Conservation (phyloP, 2,888 invertebrate species). For the Epinotia brunnichana region DNA sequence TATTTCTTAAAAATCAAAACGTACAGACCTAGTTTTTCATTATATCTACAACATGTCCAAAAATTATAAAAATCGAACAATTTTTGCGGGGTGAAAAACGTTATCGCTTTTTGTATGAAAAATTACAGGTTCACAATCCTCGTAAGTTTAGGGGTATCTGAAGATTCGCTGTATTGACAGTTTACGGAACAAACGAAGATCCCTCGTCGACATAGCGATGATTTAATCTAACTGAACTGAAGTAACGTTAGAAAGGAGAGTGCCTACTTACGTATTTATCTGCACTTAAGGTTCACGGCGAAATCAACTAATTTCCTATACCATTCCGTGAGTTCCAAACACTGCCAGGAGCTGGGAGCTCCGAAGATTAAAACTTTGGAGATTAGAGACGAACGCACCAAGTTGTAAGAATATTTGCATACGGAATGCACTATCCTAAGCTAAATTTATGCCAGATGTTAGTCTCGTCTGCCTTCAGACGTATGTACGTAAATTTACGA, state of each 20-base stretch:
- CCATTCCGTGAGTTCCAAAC: neutral
- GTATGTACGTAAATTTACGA: conserved; percentile 10
- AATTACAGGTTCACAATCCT: too few relatives aligned
- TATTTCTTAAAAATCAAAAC: too few relatives aligned
- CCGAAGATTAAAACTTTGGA: conserved; percentile 30
- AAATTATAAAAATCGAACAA: too few relatives aligned
- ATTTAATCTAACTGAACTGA: too few relatives aligned
- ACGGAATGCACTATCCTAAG: conserved; percentile 50
- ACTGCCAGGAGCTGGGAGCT: neutral
- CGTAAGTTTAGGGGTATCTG: too few relatives aligned
- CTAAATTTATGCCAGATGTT: conserved; percentile 49
- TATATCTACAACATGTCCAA: too few relatives aligned
- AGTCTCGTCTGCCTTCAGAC: conserved; percentile 20
- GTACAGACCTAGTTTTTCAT: too few relatives aligned
- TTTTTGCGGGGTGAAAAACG: too few relatives aligned
- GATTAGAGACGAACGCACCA: conserved; percentile 29
- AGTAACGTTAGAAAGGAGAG: neutral
- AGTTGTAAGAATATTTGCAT: conserved; percentile 49
- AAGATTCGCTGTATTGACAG: too few relatives aligned
- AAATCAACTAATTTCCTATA: conserved; percentile 3
- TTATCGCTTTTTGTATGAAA: too few relatives aligned
- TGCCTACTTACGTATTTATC: conserved; percentile 5
- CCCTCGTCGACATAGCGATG: too few relatives aligned
- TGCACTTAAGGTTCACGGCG: neutral
- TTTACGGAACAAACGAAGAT: too few relatives aligned